phyloP scores from a whole-genome alignment of 2,797 vertebrate species.

The Oophaga sylvatica region DNA sequence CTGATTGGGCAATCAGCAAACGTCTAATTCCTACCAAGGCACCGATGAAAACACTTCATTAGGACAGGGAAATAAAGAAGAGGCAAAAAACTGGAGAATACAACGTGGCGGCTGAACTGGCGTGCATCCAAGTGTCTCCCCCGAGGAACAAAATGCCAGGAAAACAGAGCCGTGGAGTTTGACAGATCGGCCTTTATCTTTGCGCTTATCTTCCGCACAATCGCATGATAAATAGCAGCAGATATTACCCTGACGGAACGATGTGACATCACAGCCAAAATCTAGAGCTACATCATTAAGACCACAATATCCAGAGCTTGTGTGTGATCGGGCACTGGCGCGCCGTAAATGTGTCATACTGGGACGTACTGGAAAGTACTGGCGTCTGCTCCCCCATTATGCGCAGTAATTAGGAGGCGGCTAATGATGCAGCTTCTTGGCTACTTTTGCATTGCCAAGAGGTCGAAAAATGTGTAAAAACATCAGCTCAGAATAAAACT shows the following conservation, averaged over 20 bases:
- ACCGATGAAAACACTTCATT: conserved; percentile 26
- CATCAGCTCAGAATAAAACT: no score
- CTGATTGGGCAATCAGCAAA: conserved; percentile 8
- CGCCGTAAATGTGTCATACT: background rate
- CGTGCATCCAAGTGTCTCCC: conserved; percentile 28
- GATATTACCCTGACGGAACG: background rate
- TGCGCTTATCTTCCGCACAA: background rate
- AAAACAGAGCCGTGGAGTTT: conserved; percentile 12
- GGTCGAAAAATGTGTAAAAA: background rate
- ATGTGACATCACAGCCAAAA: background rate
- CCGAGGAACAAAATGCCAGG: conserved; percentile 24
- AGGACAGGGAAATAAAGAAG: conserved; percentile 22
- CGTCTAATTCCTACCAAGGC: background rate
- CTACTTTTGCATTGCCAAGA: background rate
- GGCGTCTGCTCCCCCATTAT: background rate
- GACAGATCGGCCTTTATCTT: conserved; percentile 28
- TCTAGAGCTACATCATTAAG: conserved; percentile 12
- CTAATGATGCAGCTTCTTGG: background rate
- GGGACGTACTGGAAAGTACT: background rate
- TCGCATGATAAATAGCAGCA: conserved; percentile 22
- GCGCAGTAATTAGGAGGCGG: background rate
- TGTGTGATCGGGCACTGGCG: background rate
- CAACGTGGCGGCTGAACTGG: conserved; percentile 8
- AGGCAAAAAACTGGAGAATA: conserved; percentile 1
- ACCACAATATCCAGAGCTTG: background rate